phyloP scores from a whole-genome alignment of 2,888 invertebrate genomes.

The Dinocampus coccinellae region DNA sequence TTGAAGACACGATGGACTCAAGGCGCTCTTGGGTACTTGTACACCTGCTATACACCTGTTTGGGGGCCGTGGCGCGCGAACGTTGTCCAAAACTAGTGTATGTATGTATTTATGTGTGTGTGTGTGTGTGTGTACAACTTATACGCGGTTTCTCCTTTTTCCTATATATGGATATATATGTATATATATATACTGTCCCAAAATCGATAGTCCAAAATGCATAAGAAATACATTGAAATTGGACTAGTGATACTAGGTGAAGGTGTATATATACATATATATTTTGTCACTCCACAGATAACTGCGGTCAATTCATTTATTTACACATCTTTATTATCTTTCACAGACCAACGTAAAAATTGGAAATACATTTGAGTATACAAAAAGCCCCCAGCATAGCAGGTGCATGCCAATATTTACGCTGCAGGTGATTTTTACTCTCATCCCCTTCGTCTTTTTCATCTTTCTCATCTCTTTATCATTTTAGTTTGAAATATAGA shows the following conservation, averaged over 20 bases:
- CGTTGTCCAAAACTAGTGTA: slow-evolving; percentile 34
- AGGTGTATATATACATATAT: no score
- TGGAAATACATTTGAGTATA: slow-evolving; percentile 7
- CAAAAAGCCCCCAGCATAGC: slow-evolving; percentile 68
- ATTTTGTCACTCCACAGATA: neutral
- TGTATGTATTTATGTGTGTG: no score
- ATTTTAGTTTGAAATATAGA: no score
- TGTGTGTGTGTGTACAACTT: slow-evolving; percentile 39
- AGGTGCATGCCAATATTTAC: slow-evolving; percentile 57
- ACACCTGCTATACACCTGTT: slow-evolving; percentile 69
- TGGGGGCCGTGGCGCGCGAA: slow-evolving; percentile 56
- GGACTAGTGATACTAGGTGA: no score
- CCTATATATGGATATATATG: neutral
- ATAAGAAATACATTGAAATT: no score
- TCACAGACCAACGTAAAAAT: no score
- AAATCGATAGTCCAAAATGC: no score
- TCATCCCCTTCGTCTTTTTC: slow-evolving; percentile 38
- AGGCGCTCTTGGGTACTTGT: slow-evolving; percentile 54
- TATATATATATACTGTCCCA: neutral
- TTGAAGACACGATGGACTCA: slow-evolving; percentile 43
- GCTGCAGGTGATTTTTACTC: slow-evolving; percentile 63
- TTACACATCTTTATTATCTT: no score
- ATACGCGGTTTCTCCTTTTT: slow-evolving; percentile 1
- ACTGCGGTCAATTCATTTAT: no score
- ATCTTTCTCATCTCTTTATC: slow-evolving; percentile 2